These are phyloP conservation scores for Crotalus helleri DNA, from an alignment of 2,113 vertebrate species.

Conservation along the genomic window DNA sequence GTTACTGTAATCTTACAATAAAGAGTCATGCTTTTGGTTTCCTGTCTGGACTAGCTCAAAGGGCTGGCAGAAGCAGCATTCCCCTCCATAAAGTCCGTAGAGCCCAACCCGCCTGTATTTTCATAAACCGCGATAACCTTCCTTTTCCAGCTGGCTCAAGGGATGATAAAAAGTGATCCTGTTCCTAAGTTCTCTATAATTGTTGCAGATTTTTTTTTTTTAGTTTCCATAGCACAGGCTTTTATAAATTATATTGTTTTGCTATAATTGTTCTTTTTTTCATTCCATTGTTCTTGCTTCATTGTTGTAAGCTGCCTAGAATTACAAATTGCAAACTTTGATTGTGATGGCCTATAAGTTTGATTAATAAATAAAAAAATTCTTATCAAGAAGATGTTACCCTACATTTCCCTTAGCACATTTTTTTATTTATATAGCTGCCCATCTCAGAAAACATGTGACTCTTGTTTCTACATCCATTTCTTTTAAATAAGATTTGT, in stretches of 20 bases:
- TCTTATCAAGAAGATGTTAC: background rate
- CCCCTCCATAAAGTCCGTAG: background rate
- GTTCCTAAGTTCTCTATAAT: background rate
- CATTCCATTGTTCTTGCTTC: background rate
- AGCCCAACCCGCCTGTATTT: background rate
- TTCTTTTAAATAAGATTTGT: background rate
- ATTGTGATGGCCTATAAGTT: background rate
- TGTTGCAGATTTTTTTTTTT: background rate
- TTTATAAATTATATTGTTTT: background rate
- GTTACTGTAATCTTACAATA: background rate
- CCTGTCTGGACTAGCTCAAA: background rate
- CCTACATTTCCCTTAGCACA: background rate
- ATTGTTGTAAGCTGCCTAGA: background rate
- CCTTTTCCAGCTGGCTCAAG: background rate
- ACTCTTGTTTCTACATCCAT: background rate
- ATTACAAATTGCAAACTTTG: background rate
- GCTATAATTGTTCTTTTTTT: background rate
- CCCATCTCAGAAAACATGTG: background rate
- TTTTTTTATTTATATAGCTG: background rate
- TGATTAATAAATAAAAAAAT: background rate
- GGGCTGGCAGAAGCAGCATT: background rate
- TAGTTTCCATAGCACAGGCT: background rate
- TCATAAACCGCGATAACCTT: background rate
- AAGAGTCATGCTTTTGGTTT: background rate
- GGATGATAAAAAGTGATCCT: background rate